Evolutionary conservation across 1,140 invertebrate species (phyloP).

Genomic region (Teleogryllus occipitalis): DNA sequence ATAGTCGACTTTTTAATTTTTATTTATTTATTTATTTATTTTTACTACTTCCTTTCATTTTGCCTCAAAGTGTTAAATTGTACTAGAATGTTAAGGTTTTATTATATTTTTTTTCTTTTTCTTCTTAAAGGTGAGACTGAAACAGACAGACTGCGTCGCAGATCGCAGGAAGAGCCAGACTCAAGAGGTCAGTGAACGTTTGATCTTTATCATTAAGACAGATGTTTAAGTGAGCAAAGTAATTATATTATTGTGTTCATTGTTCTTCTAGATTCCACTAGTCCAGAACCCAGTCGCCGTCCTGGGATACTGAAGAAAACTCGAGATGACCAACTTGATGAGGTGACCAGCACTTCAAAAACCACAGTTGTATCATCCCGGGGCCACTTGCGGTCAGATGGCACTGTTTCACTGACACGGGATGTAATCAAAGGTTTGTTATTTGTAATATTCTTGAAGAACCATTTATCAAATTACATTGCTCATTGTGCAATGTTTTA

Average conservation of each 20-base stretch:
- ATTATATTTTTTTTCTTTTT: not conserved
- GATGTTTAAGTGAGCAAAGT: not conserved
- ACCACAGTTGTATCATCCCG: slow-evolving; percentile 27
- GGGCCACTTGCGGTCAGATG: slow-evolving; percentile 26
- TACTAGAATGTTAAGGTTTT: not conserved
- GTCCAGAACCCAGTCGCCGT: slow-evolving; percentile 17
- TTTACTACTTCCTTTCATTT: too few relatives aligned
- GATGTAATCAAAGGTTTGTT: slow-evolving; percentile 30
- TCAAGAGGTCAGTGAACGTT: not conserved
- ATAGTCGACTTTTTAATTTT: too few relatives aligned
- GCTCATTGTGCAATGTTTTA: too few relatives aligned
- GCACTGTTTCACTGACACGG: slow-evolving; percentile 29
- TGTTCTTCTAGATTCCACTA: not conserved
- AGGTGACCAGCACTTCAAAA: slow-evolving; percentile 12
- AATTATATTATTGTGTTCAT: not conserved
- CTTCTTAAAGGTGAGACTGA: not conserved
- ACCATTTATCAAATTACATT: too few relatives aligned
- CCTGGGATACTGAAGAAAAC: slow-evolving; percentile 27
- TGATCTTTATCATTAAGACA: too few relatives aligned
- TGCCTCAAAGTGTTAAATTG: too few relatives aligned
- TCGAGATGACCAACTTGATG: slow-evolving; percentile 18
- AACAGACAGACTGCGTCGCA: not conserved
- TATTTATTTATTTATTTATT: too few relatives aligned
- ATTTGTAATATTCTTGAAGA: too few relatives aligned
- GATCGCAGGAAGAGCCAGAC: not conserved